Evolutionary conservation across 2,888 invertebrate species (phyloP).

Genomic region (Zonitis immaculata): DNA sequence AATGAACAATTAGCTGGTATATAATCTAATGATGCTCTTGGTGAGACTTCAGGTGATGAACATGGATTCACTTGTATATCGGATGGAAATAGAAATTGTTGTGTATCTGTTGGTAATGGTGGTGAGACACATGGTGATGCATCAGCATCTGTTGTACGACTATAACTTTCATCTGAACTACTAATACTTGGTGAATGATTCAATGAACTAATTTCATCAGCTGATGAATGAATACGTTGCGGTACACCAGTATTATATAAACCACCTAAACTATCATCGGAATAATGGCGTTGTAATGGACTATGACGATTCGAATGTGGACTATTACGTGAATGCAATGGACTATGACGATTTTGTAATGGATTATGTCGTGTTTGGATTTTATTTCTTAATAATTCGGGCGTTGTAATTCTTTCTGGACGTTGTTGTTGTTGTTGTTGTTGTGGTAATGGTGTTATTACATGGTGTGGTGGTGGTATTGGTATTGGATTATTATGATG

Average conservation of each 20-base stretch:
- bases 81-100: conserved; percentile 60
- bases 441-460: conserved; percentile 27
- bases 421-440: conserved; percentile 37
- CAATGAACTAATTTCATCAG: conserved; percentile 76
- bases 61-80: conserved; percentile 56
- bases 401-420: conserved; percentile 26
- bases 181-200: conserved; percentile 78
- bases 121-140: conserved; percentile 54
- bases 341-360: conserved; percentile 35
- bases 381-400: conserved; percentile 41
- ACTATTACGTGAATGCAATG: conserved; percentile 39
- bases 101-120: conserved; percentile 47
- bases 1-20: conserved; percentile 51
- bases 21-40: conserved; percentile 51
- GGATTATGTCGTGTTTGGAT: conserved; percentile 41
- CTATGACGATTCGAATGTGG: conserved; percentile 44
- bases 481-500: conserved; percentile 30
- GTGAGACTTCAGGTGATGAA: conserved; percentile 44
- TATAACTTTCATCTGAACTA: conserved; percentile 81
- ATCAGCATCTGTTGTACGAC: conserved; percentile 72
- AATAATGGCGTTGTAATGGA: conserved; percentile 60
- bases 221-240: conserved; percentile 69
- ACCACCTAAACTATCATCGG: conserved; percentile 61
- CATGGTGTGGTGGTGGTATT: conserved; percentile 36
- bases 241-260: conserved; percentile 41